These are phyloP conservation scores for Megalurothrips usitatus DNA, from an alignment of 2,888 invertebrate species.

Conservation along the genomic window DNA sequence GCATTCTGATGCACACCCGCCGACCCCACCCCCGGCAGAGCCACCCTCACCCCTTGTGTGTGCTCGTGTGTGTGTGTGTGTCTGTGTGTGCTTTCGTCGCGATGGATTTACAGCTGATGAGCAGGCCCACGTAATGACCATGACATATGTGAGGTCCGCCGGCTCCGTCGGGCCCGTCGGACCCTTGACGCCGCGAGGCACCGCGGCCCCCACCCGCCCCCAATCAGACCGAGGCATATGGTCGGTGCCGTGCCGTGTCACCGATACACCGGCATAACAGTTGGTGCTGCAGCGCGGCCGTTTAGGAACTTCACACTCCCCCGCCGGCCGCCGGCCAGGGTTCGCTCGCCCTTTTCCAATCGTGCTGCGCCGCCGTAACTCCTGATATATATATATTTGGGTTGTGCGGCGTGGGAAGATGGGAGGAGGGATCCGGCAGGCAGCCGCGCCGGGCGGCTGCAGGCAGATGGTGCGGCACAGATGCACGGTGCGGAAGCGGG, in stretches of 20 bases:
- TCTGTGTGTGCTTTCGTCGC: not conserved
- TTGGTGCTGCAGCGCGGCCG: not conserved
- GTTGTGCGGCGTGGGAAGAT: not conserved
- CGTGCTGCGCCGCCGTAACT: not conserved
- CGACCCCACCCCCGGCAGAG: no score
- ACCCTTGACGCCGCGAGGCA: no score
- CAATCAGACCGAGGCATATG: not conserved
- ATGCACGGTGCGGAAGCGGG: no score
- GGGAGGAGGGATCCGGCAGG: not conserved
- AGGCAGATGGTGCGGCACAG: no score
- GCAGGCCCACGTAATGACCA: conserved; percentile 9
- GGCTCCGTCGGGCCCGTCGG: no score
- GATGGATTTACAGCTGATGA: conserved; percentile 20
- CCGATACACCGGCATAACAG: not conserved
- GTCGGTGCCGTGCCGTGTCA: not conserved
- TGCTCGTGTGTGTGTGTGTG: not conserved
- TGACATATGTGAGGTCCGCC: not conserved
- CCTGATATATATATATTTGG: no score
- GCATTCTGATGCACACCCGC: no score
- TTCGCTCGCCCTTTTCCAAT: no score
- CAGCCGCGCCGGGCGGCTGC: no score
- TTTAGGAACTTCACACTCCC: conserved; percentile 10
- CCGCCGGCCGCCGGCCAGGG: no score
- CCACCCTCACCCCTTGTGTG: not conserved
- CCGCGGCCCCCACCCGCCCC: not conserved